phyloP scores from a whole-genome alignment of 2,113 vertebrate species.

The Vombatus ursinus region DNA sequence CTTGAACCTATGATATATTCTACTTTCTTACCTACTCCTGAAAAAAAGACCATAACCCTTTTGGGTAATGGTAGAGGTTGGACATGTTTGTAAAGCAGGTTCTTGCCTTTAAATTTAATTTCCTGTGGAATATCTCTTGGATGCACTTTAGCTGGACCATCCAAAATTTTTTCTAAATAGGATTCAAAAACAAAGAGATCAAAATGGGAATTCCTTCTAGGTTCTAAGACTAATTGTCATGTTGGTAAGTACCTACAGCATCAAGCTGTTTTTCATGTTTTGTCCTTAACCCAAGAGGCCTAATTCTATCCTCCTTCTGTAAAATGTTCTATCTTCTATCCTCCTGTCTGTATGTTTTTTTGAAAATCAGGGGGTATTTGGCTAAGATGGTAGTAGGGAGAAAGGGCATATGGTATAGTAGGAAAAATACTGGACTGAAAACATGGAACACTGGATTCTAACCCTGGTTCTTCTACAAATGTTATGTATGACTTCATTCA shows the following conservation, averaged over 20 bases:
- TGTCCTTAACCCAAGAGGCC: background rate
- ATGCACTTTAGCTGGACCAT: background rate
- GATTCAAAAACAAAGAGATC: background rate
- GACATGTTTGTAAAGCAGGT: background rate
- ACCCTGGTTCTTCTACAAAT: background rate
- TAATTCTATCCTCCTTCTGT: background rate
- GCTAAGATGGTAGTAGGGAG: background rate
- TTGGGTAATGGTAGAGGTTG: background rate
- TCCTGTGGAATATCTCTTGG: background rate
- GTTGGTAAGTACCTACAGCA: background rate
- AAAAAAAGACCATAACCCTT: background rate
- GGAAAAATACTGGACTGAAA: background rate
- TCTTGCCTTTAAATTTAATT: background rate
- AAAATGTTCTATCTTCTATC: background rate
- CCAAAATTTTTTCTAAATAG: background rate
- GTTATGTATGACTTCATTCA: background rate
- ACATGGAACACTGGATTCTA: background rate
- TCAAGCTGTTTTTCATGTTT: background rate
- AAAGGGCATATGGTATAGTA: background rate
- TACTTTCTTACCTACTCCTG: background rate
- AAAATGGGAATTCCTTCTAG: background rate
- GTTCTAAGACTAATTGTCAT: background rate
- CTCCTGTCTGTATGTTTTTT: background rate
- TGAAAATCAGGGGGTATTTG: background rate
- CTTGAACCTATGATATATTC: background rate